Percentiles rank a stretch among this genome's conserved stretches.
Evolutionary conservation across 1,140 invertebrate genomes (phyloP).

Genomic region (Plectrocnemia conspersa): DNA sequence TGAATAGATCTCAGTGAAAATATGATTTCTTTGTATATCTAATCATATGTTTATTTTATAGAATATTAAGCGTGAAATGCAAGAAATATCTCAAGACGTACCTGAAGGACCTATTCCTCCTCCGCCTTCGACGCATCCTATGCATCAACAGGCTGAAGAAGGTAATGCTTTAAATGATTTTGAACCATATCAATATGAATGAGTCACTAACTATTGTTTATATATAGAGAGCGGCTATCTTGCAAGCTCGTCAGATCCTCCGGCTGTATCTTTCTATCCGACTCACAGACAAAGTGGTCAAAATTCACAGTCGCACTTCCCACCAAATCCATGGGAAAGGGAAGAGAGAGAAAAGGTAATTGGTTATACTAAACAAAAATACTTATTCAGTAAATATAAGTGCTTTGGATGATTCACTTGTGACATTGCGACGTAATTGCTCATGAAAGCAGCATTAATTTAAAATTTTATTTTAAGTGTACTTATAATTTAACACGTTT

Average conservation of each 20-base stretch:
- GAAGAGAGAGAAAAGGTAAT: conserved; percentile 76
- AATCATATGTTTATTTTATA: conserved; percentile 13
- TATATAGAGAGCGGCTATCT: conserved; percentile 43
- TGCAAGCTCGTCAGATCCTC: conserved; percentile 71
- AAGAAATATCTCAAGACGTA: conserved; percentile 33
- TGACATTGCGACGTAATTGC: too few relatives aligned
- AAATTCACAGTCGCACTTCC: conserved; percentile 43
- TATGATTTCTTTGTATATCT: too few relatives aligned
- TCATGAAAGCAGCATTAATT: too few relatives aligned
- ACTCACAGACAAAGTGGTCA: conserved; percentile 36
- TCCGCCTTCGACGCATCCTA: conserved; percentile 68
- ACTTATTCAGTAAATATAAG: too few relatives aligned
- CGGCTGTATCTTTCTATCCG: conserved; percentile 68
- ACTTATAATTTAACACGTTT: too few relatives aligned
- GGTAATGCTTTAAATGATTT: conserved; percentile 35
- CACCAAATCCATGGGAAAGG: conserved; percentile 79
- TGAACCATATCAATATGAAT: conserved; percentile 7
- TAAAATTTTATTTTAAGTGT: too few relatives aligned
- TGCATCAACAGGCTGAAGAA: conserved; percentile 49
- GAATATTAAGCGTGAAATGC: conserved; percentile 26
- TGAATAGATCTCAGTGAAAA: conserved; percentile 1
- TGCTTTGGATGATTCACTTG: too few relatives aligned
- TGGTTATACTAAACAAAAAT: too few relatives aligned
- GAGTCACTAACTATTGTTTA: background rate
- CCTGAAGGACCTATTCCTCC: conserved; percentile 66